Conservation (phyloP, 2,113 vertebrate genomes). For the Mormyrus lacerda region DNA sequence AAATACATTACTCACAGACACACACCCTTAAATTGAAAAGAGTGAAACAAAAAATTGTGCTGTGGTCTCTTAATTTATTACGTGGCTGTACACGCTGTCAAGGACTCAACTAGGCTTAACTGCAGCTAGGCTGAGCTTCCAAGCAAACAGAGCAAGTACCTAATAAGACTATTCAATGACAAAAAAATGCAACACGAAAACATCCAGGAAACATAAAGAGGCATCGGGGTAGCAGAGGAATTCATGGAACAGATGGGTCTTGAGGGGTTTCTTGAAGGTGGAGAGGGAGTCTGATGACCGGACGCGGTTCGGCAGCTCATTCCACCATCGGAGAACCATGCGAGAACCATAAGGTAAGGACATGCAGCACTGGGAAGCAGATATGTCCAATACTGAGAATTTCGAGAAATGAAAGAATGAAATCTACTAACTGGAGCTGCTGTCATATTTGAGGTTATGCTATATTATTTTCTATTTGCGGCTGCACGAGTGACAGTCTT, state of each 20-base stretch:
- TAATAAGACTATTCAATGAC: not conserved
- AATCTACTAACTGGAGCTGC: not conserved
- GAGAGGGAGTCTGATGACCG: not conserved
- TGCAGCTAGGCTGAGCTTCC: not conserved
- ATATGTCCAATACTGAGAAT: not conserved
- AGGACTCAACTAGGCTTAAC: not conserved
- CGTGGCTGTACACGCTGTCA: not conserved
- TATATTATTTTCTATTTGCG: not conserved
- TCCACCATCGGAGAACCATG: not conserved
- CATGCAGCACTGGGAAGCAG: not conserved
- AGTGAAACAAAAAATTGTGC: too few relatives aligned
- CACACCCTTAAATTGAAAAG: too few relatives aligned
- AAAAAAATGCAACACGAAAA: not conserved
- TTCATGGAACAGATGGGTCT: not conserved
- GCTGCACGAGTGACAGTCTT: not conserved
- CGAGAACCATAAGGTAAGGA: not conserved
- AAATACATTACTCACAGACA: too few relatives aligned
- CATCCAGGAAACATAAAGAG: not conserved
- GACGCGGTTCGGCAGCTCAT: not conserved
- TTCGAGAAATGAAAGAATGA: not conserved
- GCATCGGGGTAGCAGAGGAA: not conserved
- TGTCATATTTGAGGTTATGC: not conserved
- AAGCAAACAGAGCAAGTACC: not conserved
- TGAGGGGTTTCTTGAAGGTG: not conserved
- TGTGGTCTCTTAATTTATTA: too few relatives aligned